A percentile compares a stretch with the other conserved stretches of the same genome.
Evolutionary conservation across 1,140 invertebrate genomes (phyloP).

Genomic region (Sycophaga agraensis): DNA sequence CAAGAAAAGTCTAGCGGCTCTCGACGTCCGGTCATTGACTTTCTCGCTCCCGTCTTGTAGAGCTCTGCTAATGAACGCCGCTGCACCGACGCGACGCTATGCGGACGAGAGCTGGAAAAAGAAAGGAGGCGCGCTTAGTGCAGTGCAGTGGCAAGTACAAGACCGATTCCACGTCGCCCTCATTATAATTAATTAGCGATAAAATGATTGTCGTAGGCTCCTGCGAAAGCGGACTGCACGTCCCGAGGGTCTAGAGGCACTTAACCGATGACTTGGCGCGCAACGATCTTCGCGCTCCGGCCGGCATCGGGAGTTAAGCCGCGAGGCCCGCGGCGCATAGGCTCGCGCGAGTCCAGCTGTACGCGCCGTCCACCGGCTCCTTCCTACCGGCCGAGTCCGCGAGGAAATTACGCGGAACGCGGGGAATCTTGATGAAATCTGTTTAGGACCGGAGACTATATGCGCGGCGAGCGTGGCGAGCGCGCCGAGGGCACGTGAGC

Average conservation of each 20-base stretch:
- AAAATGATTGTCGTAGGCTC: conserved; percentile 40
- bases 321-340: not conserved
- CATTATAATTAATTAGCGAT: conserved; percentile 47
- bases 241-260: conserved; percentile 27
- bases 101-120: not conserved
- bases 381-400: too few species aligned
- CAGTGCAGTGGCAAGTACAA: not conserved
- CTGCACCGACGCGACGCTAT: not conserved
- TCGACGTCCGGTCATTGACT: conserved; percentile 37
- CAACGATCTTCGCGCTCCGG: conserved; percentile 34
- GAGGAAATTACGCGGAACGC: not conserved
- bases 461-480: not conserved
- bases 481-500: not conserved
- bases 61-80: conserved; percentile 33
- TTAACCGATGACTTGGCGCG: conserved; percentile 36
- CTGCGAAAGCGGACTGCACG: conserved; percentile 38
- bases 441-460: too few species aligned
- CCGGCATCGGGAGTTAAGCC: conserved; percentile 9
- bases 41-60: not conserved
- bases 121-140: too few species aligned
- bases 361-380: too few species aligned
- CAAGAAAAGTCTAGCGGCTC: conserved; percentile 5
- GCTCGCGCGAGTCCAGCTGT: too few species aligned
- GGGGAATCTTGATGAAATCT: too few species aligned
- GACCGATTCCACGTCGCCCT: conserved; percentile 33